Base-by-base conservation (phyloP, 92 coral and sea anemone genomes). In the Blastomussa wellsi region DNA sequence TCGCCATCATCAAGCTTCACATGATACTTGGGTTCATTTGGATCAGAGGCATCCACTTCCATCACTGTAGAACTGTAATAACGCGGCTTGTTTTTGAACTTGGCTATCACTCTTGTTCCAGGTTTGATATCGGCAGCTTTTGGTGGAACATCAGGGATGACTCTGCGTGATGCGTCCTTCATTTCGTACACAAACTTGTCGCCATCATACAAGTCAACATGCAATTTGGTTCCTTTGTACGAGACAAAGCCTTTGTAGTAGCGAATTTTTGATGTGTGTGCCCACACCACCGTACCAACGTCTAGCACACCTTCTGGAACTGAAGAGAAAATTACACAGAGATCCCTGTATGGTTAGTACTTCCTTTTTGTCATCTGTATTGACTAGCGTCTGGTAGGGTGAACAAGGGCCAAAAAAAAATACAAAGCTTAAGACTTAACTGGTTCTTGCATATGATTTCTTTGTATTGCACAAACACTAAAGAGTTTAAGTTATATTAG, bases 151-250 rank as follows among this genome's bases (percentile, higher is more conserved):
- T 94, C 98, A 41, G 98, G 98, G 16, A 94, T 72, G 59, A 94
- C 92, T 13, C 85, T 88, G 13, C 83, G 87, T n/a, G 88, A 79
- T 60, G 92, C 94, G 35, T 97, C 98, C 79, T 93, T 97, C 55
- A 93, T 77, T 59, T 93, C 95, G 65, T 91, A 97, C 7, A 90
- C 82, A 52, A 78, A 88, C 26, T 92, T 95, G 62, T 92, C 95
- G 20, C 98, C 98, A 39, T 95, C 98, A 49, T 93, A 95, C 79
- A 97, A 92, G 76, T 95, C 93, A 51, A 97, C 98, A 65, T 97
- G 98, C 35, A 97, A 72, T 60, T 95, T 97, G 77, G 92, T 79
- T 74, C 96, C 99, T 72, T 91, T 93, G 91, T 89, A 90, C 13
- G 98, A 88, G 36, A 97, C 90, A 65, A 89, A 97, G 17, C 98